These are phyloP conservation scores for Drosophila seguyi DNA, from an alignment of 1,140 invertebrate genomes.

Conservation along the genomic window DNA sequence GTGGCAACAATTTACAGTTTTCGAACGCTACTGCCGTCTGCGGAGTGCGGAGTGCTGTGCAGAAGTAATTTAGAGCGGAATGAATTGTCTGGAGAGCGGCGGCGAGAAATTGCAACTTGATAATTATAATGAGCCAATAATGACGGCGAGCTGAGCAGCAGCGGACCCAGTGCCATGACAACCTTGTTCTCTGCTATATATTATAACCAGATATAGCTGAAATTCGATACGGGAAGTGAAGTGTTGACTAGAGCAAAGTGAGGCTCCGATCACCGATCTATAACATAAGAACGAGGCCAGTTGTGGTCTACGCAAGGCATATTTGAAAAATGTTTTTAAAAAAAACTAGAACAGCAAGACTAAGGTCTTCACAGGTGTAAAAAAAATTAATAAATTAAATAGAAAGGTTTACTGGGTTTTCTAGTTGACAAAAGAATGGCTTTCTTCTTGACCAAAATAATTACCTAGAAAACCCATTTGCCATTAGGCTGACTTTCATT, in stretches of 20 bases:
- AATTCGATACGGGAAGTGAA: slow-evolving; percentile 38
- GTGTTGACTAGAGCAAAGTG: slow-evolving; percentile 6
- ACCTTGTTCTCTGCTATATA: slow-evolving; percentile 43
- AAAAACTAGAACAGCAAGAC: too few species aligned
- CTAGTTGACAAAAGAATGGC: background rate
- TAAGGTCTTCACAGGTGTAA: background rate
- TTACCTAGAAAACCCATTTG: background rate
- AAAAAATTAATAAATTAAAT: background rate
- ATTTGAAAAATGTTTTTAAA: background rate
- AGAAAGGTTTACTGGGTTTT: background rate
- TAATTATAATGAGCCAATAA: slow-evolving; percentile 75
- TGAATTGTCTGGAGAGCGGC: slow-evolving; percentile 59
- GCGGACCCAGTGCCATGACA: slow-evolving; percentile 45
- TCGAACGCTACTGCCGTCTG: slow-evolving; percentile 46
- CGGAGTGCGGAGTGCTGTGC: slow-evolving; percentile 5
- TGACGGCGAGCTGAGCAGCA: slow-evolving; percentile 39
- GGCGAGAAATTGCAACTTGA: slow-evolving; percentile 53
- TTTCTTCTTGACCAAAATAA: background rate
- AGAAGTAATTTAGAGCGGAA: slow-evolving; percentile 71
- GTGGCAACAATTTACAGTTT: slow-evolving; percentile 78
- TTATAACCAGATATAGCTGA: slow-evolving; percentile 34
- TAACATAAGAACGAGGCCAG: slow-evolving; percentile 24
- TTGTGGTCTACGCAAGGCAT: slow-evolving; percentile 1
- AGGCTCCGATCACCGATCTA: slow-evolving; percentile 20
- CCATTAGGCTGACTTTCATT: slow-evolving; percentile 2